Evolutionary conservation across 1,140 invertebrate genomes (phyloP).

Genomic region (Calycopis cecrops): DNA sequence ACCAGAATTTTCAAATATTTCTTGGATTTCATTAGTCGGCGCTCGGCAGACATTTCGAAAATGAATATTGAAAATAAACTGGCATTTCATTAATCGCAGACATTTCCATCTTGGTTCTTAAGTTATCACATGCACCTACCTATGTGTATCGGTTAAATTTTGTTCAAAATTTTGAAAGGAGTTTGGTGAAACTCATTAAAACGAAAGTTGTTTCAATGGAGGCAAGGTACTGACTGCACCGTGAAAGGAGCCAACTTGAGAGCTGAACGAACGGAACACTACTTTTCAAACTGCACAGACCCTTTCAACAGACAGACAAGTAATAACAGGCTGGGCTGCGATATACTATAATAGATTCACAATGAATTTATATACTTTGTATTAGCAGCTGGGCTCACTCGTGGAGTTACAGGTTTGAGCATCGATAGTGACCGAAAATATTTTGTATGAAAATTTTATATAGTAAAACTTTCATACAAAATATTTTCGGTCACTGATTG

Average conservation of each 20-base stretch:
- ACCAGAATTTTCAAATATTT: too few relatives aligned
- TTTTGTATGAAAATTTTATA: too few relatives aligned
- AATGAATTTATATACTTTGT: background rate
- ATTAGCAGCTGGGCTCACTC: too few relatives aligned
- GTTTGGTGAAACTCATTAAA: constrained; percentile 9
- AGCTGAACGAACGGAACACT: constrained; percentile 1
- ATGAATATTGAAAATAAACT: too few relatives aligned
- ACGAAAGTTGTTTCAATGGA: constrained; percentile 10
- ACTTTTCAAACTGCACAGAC: constrained; percentile 7
- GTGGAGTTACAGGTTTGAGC: too few relatives aligned
- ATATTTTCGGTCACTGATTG: too few relatives aligned
- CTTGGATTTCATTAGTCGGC: too few relatives aligned
- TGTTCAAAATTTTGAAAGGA: constrained; percentile 1
- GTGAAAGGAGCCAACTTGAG: constrained; percentile 3
- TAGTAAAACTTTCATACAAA: too few relatives aligned
- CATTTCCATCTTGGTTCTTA: too few relatives aligned
- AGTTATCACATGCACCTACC: background rate
- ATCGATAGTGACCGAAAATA: too few relatives aligned
- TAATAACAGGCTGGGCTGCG: background rate
- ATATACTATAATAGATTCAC: background rate
- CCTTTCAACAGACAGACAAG: background rate
- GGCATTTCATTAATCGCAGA: too few relatives aligned
- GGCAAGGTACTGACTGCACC: background rate
- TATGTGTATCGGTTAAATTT: background rate
- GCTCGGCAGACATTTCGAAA: too few relatives aligned